Base-by-base conservation (phyloP, 53 echinoderm and acorn worm genomes). In the Paracentrotus lividus region DNA sequence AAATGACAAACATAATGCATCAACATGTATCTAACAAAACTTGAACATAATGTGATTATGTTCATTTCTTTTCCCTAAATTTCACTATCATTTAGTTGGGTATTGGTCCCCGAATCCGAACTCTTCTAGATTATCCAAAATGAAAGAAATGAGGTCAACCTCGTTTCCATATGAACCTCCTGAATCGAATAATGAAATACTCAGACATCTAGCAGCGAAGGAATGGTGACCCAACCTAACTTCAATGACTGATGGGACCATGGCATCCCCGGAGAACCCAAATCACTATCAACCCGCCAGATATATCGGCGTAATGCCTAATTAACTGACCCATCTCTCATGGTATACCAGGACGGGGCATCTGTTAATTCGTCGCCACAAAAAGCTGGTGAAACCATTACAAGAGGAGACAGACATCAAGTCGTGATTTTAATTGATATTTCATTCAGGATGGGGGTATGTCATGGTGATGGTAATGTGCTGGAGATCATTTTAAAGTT, bases 341-440 rank as follows among this genome's bases (percentile, higher is more conserved):
- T 20, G 21, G 72, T 18, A 38, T 72, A 18, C 72, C 72, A 40
- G 2, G 21, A 40, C 72, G 40, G 2, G 21, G 72, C 72, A 72
- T 72, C 72, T 72, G 40, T 14, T 18, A 72, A 38, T 26, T 16
- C 34, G 69, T 38, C 38, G 5, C 61, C 27, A 21, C 21, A 9
- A 29, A 32, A 66, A 32, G 66, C 10, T 12, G n/a, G 23, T 13
- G 32, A 29, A 32, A 12, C 24, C 31, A 66, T 66, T 27, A 69
- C 34, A 69, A 31, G 16, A 5, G 14, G 68, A 68, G 36, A 3
- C 34, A 68, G 36, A 68, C 68, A 36, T 5, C 5, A 69, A 69
- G 5, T 69, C 69, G 36, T 69, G 69, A 69, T 38, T 69, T 38
- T 69, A 69, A 69, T 69, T 31, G 38, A 36, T 69, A 69, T 69